Evolutionary conservation across 2,797 vertebrate species (phyloP), one percentile per base, ranked within the genome.

Genomic region (Sebastes matsubarae): DNA sequence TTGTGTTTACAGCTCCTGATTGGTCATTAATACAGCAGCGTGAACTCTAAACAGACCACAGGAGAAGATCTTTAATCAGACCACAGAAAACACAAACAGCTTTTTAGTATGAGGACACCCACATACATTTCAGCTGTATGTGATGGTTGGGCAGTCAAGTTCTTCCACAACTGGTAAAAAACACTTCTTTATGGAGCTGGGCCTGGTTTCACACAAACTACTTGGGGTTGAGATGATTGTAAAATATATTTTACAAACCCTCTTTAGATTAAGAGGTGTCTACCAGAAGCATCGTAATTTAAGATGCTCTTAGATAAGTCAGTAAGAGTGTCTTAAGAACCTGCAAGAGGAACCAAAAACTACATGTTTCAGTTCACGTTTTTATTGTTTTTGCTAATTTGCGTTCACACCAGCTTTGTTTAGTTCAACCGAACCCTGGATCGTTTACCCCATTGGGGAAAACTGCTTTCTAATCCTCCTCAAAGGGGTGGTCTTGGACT

Each of bases 1-100:
- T 11, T 34, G 13, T 84, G 81, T 84, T 84, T 84, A 87, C 68
- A 76, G 79, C 46, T 76, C 13, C 75, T 81, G 75, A 84, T 81
- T 84, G 78, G 74, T 50, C 9, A 14, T 54, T 75, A 9, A 55
- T 7, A 7, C 11, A 36, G 46, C 30, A 30, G 36, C 11, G 2
- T 29, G 65, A 57, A 50, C 63, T 67, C 16, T 22, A 54, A 72
- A 72, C 8, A 72, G 36, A 79, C n/a, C 70, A 60, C 58, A 69
- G 68, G 30, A 68, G 18, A 18, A 59, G 60, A 30, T 16, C 42
- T 50, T 63, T 54, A 14, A 55, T 52, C 61, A 65, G 10, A 67
- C 14, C 10, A 2, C 18, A 34, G 13, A 24, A 68, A 63, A 64
- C 24, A 46, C 29, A 65, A 14, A 16, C 24, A 68, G 25, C 16